Percentiles rank a stretch among this genome's conserved stretches.
Evolutionary conservation across 2,113 vertebrate genomes (phyloP).

Genomic region (Herpetotheres cachinnans): DNA sequence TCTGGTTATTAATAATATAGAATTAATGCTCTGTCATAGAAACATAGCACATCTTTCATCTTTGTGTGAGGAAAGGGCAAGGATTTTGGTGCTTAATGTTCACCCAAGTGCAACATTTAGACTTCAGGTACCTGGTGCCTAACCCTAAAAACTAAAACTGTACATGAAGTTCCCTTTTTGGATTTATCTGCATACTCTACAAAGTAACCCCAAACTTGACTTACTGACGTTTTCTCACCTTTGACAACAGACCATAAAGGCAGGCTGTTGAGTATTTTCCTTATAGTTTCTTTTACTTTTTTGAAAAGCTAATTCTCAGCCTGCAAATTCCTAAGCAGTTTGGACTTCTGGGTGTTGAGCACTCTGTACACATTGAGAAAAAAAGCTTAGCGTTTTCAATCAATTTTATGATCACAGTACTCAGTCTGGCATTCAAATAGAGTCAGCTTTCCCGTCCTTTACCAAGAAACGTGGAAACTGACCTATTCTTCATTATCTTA

Average conservation of each 20-base stretch:
- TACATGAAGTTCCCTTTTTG: not conserved
- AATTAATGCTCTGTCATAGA: not conserved
- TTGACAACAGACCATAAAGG: not conserved
- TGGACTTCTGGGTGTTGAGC: not conserved
- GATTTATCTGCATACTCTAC: not conserved
- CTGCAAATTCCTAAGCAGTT: not conserved
- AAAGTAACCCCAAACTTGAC: not conserved
- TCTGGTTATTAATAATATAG: not conserved
- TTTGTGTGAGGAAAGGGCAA: not conserved
- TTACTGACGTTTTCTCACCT: not conserved
- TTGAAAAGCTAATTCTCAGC: not conserved
- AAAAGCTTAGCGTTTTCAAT: not conserved
- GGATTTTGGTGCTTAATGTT: not conserved
- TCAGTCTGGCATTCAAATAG: not conserved
- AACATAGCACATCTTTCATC: not conserved
- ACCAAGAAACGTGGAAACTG: not conserved
- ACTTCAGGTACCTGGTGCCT: not conserved
- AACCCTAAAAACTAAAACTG: not conserved
- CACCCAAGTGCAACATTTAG: not conserved
- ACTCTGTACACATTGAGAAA: not conserved
- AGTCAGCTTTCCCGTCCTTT: not conserved
- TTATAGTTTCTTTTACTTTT: not conserved
- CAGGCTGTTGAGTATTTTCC: not conserved
- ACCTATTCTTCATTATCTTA: not conserved
- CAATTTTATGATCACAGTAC: not conserved